Evolutionary conservation across 35 echinoderm and acorn worm species (phyloP).

Genomic region (Diadema setosum): DNA sequence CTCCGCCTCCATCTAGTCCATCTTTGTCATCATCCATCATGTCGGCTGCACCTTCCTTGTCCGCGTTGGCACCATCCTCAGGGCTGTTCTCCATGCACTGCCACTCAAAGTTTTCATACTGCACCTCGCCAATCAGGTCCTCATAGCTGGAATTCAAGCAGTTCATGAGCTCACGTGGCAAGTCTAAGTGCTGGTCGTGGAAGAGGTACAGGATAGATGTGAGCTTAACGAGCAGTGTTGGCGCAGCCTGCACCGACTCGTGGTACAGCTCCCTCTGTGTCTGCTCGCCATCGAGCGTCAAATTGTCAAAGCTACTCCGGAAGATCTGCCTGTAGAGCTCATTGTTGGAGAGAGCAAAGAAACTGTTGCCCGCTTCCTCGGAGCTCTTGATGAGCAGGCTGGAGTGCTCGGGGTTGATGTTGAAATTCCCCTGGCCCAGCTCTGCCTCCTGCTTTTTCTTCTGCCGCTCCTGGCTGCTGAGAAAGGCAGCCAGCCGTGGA

Average conservation of each 20-base stretch:
- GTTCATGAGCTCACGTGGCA: conserved; percentile 84
- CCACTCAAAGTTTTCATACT: conserved; percentile 77
- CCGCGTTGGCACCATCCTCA: conserved; percentile 18
- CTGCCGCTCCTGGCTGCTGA: conserved; percentile 81
- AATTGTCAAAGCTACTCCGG: conserved; percentile 50
- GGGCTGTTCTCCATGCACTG: conserved; percentile 83
- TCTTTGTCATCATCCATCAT: conserved; percentile 29
- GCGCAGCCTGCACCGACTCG: conserved; percentile 62
- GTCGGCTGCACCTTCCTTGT: conserved; percentile 36
- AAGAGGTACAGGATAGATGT: conserved; percentile 74
- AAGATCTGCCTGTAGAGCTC: conserved; percentile 44
- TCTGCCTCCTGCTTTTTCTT: conserved; percentile 49
- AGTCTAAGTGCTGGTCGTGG: conserved; percentile 83
- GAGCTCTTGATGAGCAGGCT: neutral
- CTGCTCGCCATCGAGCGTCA: conserved; percentile 70
- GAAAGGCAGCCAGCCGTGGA: conserved; percentile 83
- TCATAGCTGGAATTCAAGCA: conserved; percentile 40
- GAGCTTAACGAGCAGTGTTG: conserved; percentile 78
- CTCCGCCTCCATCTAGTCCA: neutral
- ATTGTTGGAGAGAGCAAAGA: conserved; percentile 41
- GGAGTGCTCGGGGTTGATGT: neutral
- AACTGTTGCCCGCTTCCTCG: conserved; percentile 42
- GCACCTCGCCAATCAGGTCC: conserved; percentile 61
- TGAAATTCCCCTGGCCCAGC: conserved; percentile 23
- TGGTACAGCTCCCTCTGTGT: conserved; percentile 87